Percentiles rank a stretch among this genome's conserved stretches.
Evolutionary conservation across 2,113 vertebrate species (phyloP).

Genomic region (Rutilus rutilus): DNA sequence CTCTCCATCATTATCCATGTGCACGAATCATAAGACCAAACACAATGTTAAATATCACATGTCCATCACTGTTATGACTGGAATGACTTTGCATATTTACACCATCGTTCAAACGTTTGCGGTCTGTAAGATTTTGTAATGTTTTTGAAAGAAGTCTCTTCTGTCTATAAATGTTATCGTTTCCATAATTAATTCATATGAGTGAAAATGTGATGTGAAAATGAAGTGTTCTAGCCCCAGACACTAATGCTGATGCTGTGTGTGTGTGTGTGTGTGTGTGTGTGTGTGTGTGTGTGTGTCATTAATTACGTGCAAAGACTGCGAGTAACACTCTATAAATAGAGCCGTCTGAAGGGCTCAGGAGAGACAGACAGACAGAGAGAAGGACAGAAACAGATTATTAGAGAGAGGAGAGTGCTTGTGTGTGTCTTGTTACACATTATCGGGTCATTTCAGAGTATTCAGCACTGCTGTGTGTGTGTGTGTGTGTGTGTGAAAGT

Average conservation of each 20-base stretch:
- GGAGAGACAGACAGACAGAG: background rate
- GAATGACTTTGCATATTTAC: too few relatives aligned
- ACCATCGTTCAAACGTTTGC: too few relatives aligned
- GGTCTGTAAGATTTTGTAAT: too few relatives aligned
- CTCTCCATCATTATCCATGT: background rate
- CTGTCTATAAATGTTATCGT: background rate
- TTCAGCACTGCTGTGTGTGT: conserved; percentile 9
- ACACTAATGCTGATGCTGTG: background rate
- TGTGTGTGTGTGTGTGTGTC: conserved; percentile 4
- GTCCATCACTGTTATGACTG: too few relatives aligned
- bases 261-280: background rate
- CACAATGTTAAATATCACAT: background rate
- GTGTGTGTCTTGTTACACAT: background rate
- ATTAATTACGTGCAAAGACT: background rate
- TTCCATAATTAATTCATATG: background rate
- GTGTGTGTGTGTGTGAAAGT: background rate
- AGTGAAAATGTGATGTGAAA: background rate
- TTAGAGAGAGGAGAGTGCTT: background rate
- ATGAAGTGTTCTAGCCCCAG: background rate
- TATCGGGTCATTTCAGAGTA: conserved; percentile 9
- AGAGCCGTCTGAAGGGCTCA: conserved; percentile 13
- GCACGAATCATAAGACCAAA: background rate
- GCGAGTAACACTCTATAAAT: conserved; percentile 45
- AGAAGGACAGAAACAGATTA: background rate
- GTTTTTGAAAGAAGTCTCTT: background rate